Percentiles rank a stretch among this genome's conserved stretches.
Evolutionary conservation across 2,113 vertebrate species (phyloP).

Genomic region (Cyprinus carpio): DNA sequence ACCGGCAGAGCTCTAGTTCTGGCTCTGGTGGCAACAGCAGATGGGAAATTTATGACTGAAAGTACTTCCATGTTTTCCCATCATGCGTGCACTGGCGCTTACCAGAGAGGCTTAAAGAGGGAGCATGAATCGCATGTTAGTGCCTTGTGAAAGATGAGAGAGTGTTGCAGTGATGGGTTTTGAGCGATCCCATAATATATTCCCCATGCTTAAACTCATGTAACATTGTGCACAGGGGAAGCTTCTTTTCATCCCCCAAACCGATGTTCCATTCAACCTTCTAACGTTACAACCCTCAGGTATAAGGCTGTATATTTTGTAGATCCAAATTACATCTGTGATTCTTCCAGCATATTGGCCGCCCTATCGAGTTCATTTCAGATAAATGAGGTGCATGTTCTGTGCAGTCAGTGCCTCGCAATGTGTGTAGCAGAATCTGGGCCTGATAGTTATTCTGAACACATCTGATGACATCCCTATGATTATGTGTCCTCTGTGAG

Average conservation of each 20-base stretch:
- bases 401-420: background rate
- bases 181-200: constrained; percentile 39
- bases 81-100: constrained; percentile 45
- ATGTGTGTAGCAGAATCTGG: background rate
- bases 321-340: constrained; percentile 48
- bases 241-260: constrained; percentile 52
- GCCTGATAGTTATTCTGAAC: background rate
- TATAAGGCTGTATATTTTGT: constrained; percentile 56
- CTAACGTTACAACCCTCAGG: constrained; percentile 46
- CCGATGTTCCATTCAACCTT: constrained; percentile 52
- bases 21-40: constrained; percentile 52
- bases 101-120: constrained; percentile 33
- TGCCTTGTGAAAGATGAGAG: constrained; percentile 18
- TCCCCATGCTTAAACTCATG: constrained; percentile 49
- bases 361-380: constrained; percentile 56
- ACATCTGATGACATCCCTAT: background rate
- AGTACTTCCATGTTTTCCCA: constrained; percentile 59
- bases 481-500: background rate
- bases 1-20: constrained; percentile 54
- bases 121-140: constrained; percentile 57
- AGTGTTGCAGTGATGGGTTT: constrained; percentile 28
- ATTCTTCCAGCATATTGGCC: constrained; percentile 29
- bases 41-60: constrained; percentile 62
- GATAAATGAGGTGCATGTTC: constrained; percentile 34
- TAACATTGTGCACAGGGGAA: constrained; percentile 48